phyloP scores from a whole-genome alignment of 2,888 invertebrate species.

The Chymomyza fuscimana region DNA sequence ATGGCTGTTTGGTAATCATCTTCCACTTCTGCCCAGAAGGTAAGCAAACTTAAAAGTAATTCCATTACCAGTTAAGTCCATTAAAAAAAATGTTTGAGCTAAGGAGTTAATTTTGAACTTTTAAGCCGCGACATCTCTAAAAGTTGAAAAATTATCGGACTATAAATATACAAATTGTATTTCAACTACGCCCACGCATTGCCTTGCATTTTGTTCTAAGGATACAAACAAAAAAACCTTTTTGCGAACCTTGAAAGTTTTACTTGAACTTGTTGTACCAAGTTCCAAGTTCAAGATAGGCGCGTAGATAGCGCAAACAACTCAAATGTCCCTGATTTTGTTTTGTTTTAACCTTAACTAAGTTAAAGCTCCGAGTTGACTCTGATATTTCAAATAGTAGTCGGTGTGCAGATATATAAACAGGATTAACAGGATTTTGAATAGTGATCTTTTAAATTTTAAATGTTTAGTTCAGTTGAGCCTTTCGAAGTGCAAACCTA shows the following conservation, averaged over 20 bases:
- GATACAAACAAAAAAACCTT: background rate
- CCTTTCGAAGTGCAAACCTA: too few species aligned
- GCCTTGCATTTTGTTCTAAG: background rate
- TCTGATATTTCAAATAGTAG: too few species aligned
- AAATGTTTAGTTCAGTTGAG: too few species aligned
- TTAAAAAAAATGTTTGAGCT: background rate
- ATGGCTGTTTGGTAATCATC: conserved; percentile 94
- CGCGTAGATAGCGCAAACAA: conserved; percentile 45
- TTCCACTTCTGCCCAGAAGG: conserved; percentile 91
- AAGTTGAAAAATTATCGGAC: too few species aligned
- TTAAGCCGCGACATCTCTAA: too few species aligned
- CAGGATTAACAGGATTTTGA: too few species aligned
- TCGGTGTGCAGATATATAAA: too few species aligned
- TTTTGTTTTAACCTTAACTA: conserved; percentile 28
- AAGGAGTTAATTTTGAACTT: too few species aligned
- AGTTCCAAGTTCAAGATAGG: conserved; percentile 45
- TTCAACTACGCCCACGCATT: conserved; percentile 9
- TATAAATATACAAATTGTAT: background rate
- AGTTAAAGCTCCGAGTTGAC: background rate
- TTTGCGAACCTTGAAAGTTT: conserved; percentile 15
- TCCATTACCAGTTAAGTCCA: too few species aligned
- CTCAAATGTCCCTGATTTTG: conserved; percentile 48
- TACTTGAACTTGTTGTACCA: conserved; percentile 38
- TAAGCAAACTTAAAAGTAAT: conserved; percentile 76
- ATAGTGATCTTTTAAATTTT: too few species aligned